Conservation (phyloP, 2,797 vertebrate genomes). For the Nannoperca australis region DNA sequence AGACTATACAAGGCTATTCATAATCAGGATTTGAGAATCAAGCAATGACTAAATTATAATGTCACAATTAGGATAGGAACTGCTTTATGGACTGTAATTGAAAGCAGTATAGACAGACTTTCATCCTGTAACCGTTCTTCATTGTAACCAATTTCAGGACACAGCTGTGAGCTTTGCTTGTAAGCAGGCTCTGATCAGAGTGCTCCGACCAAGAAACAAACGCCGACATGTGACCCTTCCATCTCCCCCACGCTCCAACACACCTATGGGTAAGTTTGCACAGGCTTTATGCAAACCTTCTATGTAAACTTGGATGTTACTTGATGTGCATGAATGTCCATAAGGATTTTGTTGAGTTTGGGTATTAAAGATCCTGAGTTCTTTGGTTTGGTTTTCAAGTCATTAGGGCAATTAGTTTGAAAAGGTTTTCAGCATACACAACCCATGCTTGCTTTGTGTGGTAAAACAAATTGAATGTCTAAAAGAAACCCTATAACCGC, state of each 20-base stretch:
- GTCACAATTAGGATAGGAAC: neutral
- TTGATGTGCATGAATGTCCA: neutral
- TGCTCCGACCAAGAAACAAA: slow-evolving; percentile 96
- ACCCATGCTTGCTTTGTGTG: neutral
- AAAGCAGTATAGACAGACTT: neutral
- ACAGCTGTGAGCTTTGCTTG: slow-evolving; percentile 98
- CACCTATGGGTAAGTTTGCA: slow-evolving; percentile 92
- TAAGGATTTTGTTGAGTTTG: neutral
- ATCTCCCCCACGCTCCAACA: slow-evolving; percentile 98
- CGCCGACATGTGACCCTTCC: slow-evolving; percentile 96
- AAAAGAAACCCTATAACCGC: neutral
- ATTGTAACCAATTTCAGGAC: slow-evolving; percentile 84
- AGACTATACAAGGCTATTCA: neutral
- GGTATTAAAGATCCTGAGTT: neutral
- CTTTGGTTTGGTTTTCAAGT: neutral
- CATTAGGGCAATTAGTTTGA: neutral
- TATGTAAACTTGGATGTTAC: neutral
- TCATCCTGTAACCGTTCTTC: slow-evolving; percentile 11
- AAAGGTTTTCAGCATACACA: neutral
- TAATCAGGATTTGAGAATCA: neutral
- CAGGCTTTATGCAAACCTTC: neutral
- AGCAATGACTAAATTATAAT: neutral
- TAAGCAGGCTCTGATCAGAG: slow-evolving; percentile 97
- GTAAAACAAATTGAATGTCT: neutral
- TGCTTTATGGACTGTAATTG: neutral